Conservation (phyloP, 1,140 invertebrate species). For the Odontomachus brunneus region DNA sequence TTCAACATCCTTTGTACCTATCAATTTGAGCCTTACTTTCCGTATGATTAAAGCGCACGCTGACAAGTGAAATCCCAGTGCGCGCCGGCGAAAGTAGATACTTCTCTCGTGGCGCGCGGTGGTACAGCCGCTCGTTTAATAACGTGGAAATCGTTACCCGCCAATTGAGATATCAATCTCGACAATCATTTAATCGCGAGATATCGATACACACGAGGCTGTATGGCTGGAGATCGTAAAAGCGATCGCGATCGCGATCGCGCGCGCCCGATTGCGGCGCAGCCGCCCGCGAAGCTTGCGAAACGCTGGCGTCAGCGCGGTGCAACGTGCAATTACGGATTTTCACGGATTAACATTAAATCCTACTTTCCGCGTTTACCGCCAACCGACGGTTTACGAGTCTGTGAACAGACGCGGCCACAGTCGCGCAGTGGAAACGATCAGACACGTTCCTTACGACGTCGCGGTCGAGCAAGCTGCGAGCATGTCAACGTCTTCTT, state of each 20-base stretch:
- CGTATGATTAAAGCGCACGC: constrained; percentile 29
- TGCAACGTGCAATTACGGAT: constrained; percentile 71
- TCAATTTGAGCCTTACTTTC: constrained; percentile 39
- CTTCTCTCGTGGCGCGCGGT: constrained; percentile 33
- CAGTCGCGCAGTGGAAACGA: not conserved
- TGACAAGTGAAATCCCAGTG: constrained; percentile 68
- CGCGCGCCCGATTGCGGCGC: constrained; percentile 22
- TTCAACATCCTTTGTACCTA: constrained; percentile 57
- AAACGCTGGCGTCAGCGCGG: constrained; percentile 46
- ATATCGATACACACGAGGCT: constrained; percentile 56
- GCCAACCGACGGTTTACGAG: constrained; percentile 3
- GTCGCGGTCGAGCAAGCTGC: too few relatives aligned
- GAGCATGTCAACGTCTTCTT: too few relatives aligned
- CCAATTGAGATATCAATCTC: constrained; percentile 75
- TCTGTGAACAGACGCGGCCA: constrained; percentile 30
- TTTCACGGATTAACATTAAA: constrained; percentile 71
- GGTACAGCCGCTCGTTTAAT: constrained; percentile 62
- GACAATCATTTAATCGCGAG: constrained; percentile 72
- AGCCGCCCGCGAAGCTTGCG: constrained; percentile 38
- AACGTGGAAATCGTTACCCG: constrained; percentile 67
- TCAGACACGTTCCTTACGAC: too few relatives aligned
- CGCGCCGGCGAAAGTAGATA: constrained; percentile 30
- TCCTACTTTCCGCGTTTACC: constrained; percentile 55
- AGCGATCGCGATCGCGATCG: constrained; percentile 6
- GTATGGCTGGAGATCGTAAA: constrained; percentile 33